phyloP scores from a whole-genome alignment of 2,888 invertebrate genomes.

The Mesochorus sp. region DNA sequence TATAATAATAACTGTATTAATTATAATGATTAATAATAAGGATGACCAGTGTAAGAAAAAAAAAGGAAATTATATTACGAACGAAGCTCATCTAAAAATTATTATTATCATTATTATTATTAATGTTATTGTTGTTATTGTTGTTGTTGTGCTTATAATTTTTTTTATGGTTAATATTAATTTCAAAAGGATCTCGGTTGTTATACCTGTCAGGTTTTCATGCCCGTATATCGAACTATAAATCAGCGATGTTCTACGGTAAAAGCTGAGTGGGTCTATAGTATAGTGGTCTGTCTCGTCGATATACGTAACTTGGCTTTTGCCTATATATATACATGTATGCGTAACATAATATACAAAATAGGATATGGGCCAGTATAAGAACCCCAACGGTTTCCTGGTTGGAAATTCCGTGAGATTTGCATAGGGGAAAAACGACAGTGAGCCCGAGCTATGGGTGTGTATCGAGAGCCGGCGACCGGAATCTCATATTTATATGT shows the following conservation, averaged over 20 bases:
- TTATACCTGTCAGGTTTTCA: constrained; percentile 6
- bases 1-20: too few species aligned
- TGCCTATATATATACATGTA: neutral
- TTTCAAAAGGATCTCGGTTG: neutral
- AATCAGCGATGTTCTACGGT: constrained; percentile 60
- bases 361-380: constrained; percentile 3
- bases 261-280: constrained; percentile 16
- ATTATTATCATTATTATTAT: neutral
- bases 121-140: constrained; percentile 1
- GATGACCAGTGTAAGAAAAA: too few species aligned
- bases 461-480: neutral
- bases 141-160: neutral
- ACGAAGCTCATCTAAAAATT: too few species aligned
- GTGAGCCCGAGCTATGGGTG: neutral
- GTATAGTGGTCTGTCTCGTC: constrained; percentile 14
- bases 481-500: constrained; percentile 20
- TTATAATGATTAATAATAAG: neutral
- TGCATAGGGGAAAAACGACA: constrained; percentile 57
- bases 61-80: too few species aligned
- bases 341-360: neutral
- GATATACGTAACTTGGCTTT: constrained; percentile 4
- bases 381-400: constrained; percentile 40
- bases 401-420: constrained; percentile 53
- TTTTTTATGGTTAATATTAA: neutral
- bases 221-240: constrained; percentile 44